Base-by-base conservation (phyloP, 1,140 invertebrate genomes). In the Macrostomum lignano region DNA sequence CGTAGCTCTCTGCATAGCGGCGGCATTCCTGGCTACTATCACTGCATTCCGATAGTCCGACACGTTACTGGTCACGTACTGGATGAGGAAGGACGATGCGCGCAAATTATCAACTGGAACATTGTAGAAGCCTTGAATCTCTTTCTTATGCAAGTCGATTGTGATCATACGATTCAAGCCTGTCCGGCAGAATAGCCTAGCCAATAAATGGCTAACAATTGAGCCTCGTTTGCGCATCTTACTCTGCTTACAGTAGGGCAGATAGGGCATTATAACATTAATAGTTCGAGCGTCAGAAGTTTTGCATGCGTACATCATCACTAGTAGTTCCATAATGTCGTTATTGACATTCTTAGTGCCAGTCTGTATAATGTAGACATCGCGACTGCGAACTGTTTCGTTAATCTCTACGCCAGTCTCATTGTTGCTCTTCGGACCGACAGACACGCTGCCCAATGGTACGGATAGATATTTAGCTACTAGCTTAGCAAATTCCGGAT, bases 101-200 rank as follows among this genome's bases (percentile, higher is more conserved):
- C 88, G 62, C 28, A 98, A 64, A 62, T 98, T 98, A 54, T 98
- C 88, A 1, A 98, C 84, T 7, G 88, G 86, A 56, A 84, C 82
- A 46, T 93, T 81, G 55, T 94, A 98, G 55, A 96, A 98, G 15
- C 86, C 88, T 60, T 96, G 88, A 40, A 94, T 91, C 63, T 96
- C 88, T 52, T 96, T 96, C 50, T 91, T 81, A 58, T 96, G 88
- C 7, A 98, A 62, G 62, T 98, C 88, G 76, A 98, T 86, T 0
- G 86, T 96, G 35, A 94, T 93, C 21, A 94, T 68, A 48, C 94
- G 82, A 21, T 72, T 77, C 14, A 93, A 64, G 20, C 63, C 88
- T 25, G 84, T 79, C 48, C 76, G 81, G 48, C 73, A 74, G 61
- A 88, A 71, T 75, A 93, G 82, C 55, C 88, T 79, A 3, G 86